These are phyloP conservation scores for Hemaris fuciformis DNA, from an alignment of 2,888 invertebrate genomes.

Conservation along the genomic window DNA sequence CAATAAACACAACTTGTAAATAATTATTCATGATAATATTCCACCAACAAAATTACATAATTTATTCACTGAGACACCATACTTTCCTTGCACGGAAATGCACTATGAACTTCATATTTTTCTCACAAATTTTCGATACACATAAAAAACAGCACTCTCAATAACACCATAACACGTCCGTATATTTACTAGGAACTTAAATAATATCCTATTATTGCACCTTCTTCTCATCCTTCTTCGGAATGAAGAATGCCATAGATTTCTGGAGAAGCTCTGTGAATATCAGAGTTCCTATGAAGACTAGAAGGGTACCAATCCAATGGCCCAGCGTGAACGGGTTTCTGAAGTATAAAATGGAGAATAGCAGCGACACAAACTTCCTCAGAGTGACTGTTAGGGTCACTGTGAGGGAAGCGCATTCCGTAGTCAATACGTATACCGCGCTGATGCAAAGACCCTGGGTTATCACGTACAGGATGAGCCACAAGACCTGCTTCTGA, in stretches of 20 bases:
- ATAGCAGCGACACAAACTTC: conserved; percentile 96
- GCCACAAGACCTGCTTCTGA: conserved; percentile 89
- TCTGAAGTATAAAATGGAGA: conserved; percentile 96
- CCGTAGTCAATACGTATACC: conserved; percentile 96
- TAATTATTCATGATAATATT: no score
- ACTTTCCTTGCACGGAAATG: not conserved
- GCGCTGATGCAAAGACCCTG: conserved; percentile 97
- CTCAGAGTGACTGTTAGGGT: conserved; percentile 97
- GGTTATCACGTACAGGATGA: conserved; percentile 91
- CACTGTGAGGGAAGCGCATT: conserved; percentile 96
- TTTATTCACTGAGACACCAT: not conserved
- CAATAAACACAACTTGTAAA: no score
- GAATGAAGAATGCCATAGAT: conserved; percentile 56
- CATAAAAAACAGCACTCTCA: not conserved
- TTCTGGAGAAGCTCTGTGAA: conserved; percentile 90
- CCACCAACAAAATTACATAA: no score
- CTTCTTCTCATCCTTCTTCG: conserved; percentile 55
- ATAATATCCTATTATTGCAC: conserved; percentile 32
- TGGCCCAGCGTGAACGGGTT: conserved; percentile 96
- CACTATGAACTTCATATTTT: not conserved
- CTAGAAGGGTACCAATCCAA: conserved; percentile 94
- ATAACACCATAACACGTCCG: not conserved
- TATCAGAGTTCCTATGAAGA: conserved; percentile 95
- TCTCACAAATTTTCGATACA: not conserved
- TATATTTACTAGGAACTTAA: not conserved